Percentiles rank a stretch among this genome's conserved stretches.
These are phyloP conservation scores for Spisula solida DNA, from an alignment of 2,888 invertebrate species.

Conservation along the genomic window DNA sequence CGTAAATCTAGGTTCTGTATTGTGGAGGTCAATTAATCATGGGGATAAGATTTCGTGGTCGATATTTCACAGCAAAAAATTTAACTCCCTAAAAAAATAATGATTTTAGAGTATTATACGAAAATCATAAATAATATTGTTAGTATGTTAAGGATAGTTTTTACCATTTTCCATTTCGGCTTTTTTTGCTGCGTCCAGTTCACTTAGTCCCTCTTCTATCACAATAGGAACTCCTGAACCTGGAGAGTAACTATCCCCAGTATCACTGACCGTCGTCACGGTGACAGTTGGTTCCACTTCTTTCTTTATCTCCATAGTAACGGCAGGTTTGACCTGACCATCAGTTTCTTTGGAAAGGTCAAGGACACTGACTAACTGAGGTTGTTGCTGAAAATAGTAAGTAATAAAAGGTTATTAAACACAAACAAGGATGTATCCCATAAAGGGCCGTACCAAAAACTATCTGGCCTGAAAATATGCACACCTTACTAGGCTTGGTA, in stretches of 20 bases:
- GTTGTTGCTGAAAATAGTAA: conserved; percentile 45
- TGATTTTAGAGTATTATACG: no score
- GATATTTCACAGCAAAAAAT: no score
- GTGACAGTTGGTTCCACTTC: conserved; percentile 36
- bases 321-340: conserved; percentile 47
- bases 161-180: conserved; percentile 61
- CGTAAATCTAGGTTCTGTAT: no score
- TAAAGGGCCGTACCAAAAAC: no score
- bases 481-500: no score
- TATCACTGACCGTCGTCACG: conserved; percentile 40
- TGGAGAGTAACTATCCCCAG: conserved; percentile 18
- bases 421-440: no score
- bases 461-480: no score
- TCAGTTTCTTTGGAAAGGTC: conserved; percentile 72
- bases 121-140: neutral
- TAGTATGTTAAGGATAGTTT: neutral
- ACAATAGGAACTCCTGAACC: conserved; percentile 32
- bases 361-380: conserved; percentile 74
- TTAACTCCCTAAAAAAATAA: no score
- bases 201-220: conserved; percentile 41
- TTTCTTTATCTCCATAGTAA: conserved; percentile 50
- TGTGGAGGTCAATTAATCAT: no score
- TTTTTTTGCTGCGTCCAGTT: conserved; percentile 42
- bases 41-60: no score
- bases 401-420: no score